Percentiles rank a stretch among this genome's conserved stretches.
Conservation (phyloP, 2,797 vertebrate genomes). For the Enteromius mattozi region DNA sequence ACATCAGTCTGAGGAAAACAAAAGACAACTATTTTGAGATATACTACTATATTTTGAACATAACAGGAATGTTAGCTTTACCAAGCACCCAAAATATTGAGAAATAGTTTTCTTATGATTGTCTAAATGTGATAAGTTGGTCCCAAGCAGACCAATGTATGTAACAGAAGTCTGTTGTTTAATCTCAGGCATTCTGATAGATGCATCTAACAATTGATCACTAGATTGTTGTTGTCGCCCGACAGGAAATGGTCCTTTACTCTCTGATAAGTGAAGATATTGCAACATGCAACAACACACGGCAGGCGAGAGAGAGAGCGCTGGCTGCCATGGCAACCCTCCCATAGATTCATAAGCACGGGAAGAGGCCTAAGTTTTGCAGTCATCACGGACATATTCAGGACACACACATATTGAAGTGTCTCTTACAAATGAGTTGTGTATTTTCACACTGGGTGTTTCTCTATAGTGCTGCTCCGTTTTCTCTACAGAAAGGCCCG, state of each 20-base stretch:
- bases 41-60: background rate
- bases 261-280: constrained; percentile 48
- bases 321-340: constrained; percentile 80
- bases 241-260: constrained; percentile 41
- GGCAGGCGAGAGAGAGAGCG: constrained; percentile 59
- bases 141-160: background rate
- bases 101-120: background rate
- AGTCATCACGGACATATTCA: constrained; percentile 46
- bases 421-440: constrained; percentile 48
- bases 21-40: background rate
- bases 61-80: background rate
- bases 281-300: constrained; percentile 69
- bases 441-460: constrained; percentile 23
- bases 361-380: constrained; percentile 54
- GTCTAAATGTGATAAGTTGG: background rate
- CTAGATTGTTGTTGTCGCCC: constrained; percentile 30
- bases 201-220: background rate
- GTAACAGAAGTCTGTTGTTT: background rate
- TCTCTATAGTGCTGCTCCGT: constrained; percentile 23
- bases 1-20: background rate
- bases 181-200: background rate
- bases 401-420: constrained; percentile 45
- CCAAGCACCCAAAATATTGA: background rate
- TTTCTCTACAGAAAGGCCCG: constrained; percentile 17
- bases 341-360: constrained; percentile 52